These are phyloP conservation scores for Uropsilus gracilis DNA, from an alignment of 2,113 vertebrate species.

Conservation along the genomic window DNA sequence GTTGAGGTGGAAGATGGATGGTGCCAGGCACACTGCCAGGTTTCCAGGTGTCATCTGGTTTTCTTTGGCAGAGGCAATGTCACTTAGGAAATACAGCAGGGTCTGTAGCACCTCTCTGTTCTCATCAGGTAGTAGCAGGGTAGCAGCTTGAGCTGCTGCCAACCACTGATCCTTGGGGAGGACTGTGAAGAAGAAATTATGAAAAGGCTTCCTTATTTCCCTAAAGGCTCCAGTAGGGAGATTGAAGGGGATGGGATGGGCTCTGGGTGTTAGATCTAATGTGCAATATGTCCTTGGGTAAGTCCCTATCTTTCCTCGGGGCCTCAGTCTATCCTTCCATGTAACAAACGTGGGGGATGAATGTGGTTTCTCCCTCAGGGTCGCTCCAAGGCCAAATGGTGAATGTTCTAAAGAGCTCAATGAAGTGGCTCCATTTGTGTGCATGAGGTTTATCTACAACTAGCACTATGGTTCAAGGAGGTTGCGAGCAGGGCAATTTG, in stretches of 20 bases:
- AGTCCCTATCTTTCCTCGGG: neutral
- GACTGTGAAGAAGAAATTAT: constrained; percentile 75
- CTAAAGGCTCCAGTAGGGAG: neutral
- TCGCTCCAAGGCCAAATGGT: neutral
- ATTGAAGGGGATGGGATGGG: neutral
- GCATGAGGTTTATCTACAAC: neutral
- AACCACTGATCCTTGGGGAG: constrained; percentile 90
- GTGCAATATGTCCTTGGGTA: neutral
- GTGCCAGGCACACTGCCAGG: constrained; percentile 92
- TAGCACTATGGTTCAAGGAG: neutral
- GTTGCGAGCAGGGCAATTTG: neutral
- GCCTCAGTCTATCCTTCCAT: neutral
- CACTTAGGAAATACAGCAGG: constrained; percentile 92
- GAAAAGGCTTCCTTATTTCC: constrained; percentile 16
- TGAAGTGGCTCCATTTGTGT: neutral
- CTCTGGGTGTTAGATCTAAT: neutral
- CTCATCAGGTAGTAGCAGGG: constrained; percentile 91
- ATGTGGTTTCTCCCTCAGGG: neutral
- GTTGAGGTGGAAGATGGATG: constrained; percentile 93
- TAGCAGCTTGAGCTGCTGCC: constrained; percentile 87
- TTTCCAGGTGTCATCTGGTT: constrained; percentile 94
- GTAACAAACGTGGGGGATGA: neutral
- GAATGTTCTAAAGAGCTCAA: neutral
- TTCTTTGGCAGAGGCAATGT: constrained; percentile 89
- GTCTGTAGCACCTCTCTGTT: constrained; percentile 94